Evolutionary conservation across 2,888 invertebrate genomes (phyloP), one percentile per base, ranked within the genome.

Genomic region (Proisotoma minuta): DNA sequence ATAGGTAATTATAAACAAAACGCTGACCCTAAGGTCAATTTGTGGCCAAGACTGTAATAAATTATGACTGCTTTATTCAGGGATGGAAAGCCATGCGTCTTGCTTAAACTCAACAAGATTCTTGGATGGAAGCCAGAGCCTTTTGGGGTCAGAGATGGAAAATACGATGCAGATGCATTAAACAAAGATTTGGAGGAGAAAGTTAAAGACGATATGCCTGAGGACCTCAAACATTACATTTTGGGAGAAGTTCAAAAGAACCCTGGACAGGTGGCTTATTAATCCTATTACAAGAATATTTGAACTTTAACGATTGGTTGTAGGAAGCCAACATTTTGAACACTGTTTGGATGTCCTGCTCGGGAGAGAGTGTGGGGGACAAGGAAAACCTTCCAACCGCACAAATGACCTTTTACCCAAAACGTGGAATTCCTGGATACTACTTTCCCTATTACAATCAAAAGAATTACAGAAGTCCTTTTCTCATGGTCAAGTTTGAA

Each of bases 401-500:
- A 24, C n/a, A 39, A 23, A 48, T 60, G 27, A 22, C n/a, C 12
- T 53, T 43, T 22, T 51, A 47, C 12, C 59, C 59, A 5, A 4
- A 26, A 15, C 39, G 26, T 15, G 53, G 53, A 47, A 60, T 60
- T 27, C 59, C 59, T 34, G 43, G 53, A 2, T 60, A 53, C 27
- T 60, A 53, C 23, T 60, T 60, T 28, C 59, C 59, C 2, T 60
- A 53, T 22, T 15, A n/a, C 15, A 60, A 60, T 22, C 59, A 60
- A 22, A 52, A 47, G 4, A 28, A 51, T 18, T 60, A 53, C 29
- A 60, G 23, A 26, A 53, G 53, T 22, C 59, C 59, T 8, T 83
- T 93, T 71, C 89, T 94, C 68, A 91, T 92, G 75, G 89, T 93
- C 72, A 86, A 88, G 78, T 91, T 94, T 77, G 87, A 89, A 78